Evolutionary conservation across 2,888 invertebrate genomes (phyloP), one percentile per base, ranked within the genome.

Genomic region (Smittia sp.): DNA sequence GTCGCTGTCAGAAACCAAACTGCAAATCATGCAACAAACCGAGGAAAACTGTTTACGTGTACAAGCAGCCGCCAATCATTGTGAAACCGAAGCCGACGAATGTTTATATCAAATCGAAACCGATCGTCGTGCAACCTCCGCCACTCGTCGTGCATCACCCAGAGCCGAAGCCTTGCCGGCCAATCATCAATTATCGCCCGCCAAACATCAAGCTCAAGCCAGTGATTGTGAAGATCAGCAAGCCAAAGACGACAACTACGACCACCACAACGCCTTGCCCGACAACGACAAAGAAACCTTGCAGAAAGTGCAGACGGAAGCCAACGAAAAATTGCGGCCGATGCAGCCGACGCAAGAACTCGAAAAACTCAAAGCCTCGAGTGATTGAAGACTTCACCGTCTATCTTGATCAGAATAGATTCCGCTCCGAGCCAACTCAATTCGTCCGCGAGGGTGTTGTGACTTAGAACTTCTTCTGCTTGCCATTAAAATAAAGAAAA

Each of bases 51-150:
- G 73, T 73, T 65, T 73, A 73, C 27, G 73, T 73, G 15, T 73
- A 73, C 15, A 73, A 73, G n/a, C 73, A 73, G n/a, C 73, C 25
- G n/a, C 73, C 73, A 65, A 73, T 73, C 22, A 62, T 73, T 4
- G 32, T 73, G 1, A 24, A 27, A 39, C 73, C 73, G 25, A 73
- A 73, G 32, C 73, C 73, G 6, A 73, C 73, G 15, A 73, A 65
- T 65, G 65, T 73, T 9, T 52, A 41, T 22, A 73, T 73, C 41
- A 73, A 73, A 24, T 65, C 73, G 3, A 73, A 65, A n/a, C 73
- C 73, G 13, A 73, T 73, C 65, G 46, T 65, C 13, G 73, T 73
- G n/a, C 73, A 65, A 46, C 73, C 73, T 1, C 73, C 73, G 15
- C 73, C 73, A 3, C 46, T 73, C 18, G 73, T 73, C 18, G 65